These are phyloP conservation scores for Perizoma flavofasciatum DNA, from an alignment of 2,888 invertebrate species.

Conservation along the genomic window DNA sequence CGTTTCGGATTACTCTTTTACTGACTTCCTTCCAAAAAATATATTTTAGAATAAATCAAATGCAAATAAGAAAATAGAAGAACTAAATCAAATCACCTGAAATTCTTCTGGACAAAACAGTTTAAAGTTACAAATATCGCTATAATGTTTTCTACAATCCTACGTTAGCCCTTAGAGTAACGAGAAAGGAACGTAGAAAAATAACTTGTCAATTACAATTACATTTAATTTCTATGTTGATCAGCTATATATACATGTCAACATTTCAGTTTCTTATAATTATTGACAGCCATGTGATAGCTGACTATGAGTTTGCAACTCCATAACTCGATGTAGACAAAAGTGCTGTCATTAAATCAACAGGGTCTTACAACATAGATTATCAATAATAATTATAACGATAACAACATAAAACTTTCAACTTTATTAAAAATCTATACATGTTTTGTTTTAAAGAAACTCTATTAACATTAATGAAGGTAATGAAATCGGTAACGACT, in stretches of 20 bases:
- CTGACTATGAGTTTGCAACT: slow-evolving; percentile 80
- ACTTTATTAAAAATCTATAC: not conserved
- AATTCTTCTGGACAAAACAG: slow-evolving; percentile 34
- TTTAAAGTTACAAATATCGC: slow-evolving; percentile 16
- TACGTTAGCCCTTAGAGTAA: slow-evolving; percentile 57
- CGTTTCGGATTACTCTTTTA: slow-evolving; percentile 75
- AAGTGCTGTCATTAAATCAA: slow-evolving; percentile 53
- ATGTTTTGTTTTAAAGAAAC: not conserved
- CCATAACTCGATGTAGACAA: slow-evolving; percentile 75
- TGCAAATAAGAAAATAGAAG: slow-evolving; percentile 11
- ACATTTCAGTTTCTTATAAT: slow-evolving; percentile 82
- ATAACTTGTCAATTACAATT: slow-evolving; percentile 80
- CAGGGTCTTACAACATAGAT: slow-evolving; percentile 34
- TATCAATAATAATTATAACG: slow-evolving; percentile 26
- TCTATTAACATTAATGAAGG: slow-evolving; percentile 1
- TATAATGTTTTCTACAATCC: slow-evolving; percentile 31
- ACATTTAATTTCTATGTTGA: slow-evolving; percentile 80
- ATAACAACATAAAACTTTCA: slow-evolving; percentile 25
- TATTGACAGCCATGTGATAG: slow-evolving; percentile 84
- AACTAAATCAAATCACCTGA: slow-evolving; percentile 26
- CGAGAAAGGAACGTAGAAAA: slow-evolving; percentile 80
- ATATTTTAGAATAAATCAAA: slow-evolving; percentile 30
- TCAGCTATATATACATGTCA: slow-evolving; percentile 82
- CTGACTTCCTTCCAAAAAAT: slow-evolving; percentile 65
- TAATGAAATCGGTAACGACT: slow-evolving; percentile 16